A percentile compares a stretch with the other conserved stretches of the same genome.
These are phyloP conservation scores for Drosophila eugracilis DNA, from an alignment of 1,140 invertebrate species.

Conservation along the genomic window DNA sequence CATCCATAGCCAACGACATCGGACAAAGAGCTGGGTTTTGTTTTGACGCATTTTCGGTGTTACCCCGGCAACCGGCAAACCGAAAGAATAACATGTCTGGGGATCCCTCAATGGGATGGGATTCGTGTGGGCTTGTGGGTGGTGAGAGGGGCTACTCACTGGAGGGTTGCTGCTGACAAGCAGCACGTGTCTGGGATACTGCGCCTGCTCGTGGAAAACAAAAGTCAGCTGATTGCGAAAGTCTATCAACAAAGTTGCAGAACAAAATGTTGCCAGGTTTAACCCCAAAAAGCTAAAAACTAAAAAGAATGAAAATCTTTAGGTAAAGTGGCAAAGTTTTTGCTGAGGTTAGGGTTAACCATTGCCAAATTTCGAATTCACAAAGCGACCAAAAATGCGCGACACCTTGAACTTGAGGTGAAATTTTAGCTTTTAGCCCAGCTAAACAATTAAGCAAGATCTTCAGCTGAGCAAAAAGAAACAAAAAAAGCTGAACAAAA, in stretches of 20 bases:
- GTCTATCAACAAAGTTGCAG: constrained; percentile 38
- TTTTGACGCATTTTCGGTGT: constrained; percentile 70
- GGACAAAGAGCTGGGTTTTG: constrained; percentile 65
- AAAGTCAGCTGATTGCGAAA: constrained; percentile 37
- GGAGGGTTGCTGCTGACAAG: constrained; percentile 30
- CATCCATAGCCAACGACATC: constrained; percentile 32
- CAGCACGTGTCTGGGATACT: constrained; percentile 55
- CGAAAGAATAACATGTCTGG: constrained; percentile 67
- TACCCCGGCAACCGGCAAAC: constrained; percentile 65
- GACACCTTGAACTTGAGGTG: constrained; percentile 67
- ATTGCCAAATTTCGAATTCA: constrained; percentile 23
- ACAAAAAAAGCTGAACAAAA: constrained; percentile 32
- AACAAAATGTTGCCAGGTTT: constrained; percentile 15
- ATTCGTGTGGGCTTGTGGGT: background rate
- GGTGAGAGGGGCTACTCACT: constrained; percentile 2
- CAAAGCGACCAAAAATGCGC: background rate
- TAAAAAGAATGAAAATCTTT: background rate
- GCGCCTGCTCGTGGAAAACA: constrained; percentile 64
- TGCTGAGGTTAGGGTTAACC: background rate
- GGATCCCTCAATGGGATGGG: constrained; percentile 3
- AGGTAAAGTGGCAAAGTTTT: background rate
- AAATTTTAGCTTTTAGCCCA: constrained; percentile 28
- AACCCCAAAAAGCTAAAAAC: constrained; percentile 6
- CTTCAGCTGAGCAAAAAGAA: constrained; percentile 8
- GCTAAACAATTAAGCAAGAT: constrained; percentile 49